Conservation (phyloP, 2,888 invertebrate genomes). For the Volucella zonaria region DNA sequence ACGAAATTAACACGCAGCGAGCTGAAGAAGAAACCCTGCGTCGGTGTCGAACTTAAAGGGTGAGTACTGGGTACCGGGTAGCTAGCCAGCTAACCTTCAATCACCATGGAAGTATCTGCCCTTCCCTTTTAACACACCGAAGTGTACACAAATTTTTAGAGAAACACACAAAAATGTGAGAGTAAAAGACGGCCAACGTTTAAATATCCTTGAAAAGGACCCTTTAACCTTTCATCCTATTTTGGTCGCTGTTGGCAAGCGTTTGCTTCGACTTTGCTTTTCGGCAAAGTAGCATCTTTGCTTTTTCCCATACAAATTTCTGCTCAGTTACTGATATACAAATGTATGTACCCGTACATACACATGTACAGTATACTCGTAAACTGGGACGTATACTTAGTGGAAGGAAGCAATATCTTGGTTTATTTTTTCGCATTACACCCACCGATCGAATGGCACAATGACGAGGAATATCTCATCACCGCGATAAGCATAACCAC, state of each 20-base stretch:
- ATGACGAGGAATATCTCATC: slow-evolving; percentile 24
- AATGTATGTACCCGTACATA: not conserved
- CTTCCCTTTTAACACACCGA: slow-evolving; percentile 2
- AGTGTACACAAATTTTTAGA: slow-evolving; percentile 54
- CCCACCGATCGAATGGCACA: slow-evolving; percentile 5
- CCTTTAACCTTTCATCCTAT: slow-evolving; percentile 62
- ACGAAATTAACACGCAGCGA: slow-evolving; percentile 70
- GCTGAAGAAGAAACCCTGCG: slow-evolving; percentile 17
- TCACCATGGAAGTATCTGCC: slow-evolving; percentile 20
- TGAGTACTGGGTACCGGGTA: slow-evolving; percentile 47
- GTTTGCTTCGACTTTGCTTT: not conserved
- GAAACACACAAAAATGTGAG: slow-evolving; percentile 46
- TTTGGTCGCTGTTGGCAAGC: slow-evolving; percentile 58
- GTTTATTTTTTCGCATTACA: slow-evolving; percentile 14
- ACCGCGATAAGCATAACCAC: not conserved
- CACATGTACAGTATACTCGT: no score
- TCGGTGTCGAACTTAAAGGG: slow-evolving; percentile 22
- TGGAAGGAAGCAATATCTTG: not conserved
- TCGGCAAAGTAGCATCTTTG: slow-evolving; percentile 50
- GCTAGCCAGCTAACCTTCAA: slow-evolving; percentile 17
- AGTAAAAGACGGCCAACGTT: slow-evolving; percentile 51
- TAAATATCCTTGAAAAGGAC: slow-evolving; percentile 57
- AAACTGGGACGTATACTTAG: not conserved
- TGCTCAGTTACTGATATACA: slow-evolving; percentile 37
- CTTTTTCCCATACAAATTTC: slow-evolving; percentile 45